These are phyloP conservation scores for Carassius auratus DNA, from an alignment of 2,113 vertebrate species.

Conservation along the genomic window DNA sequence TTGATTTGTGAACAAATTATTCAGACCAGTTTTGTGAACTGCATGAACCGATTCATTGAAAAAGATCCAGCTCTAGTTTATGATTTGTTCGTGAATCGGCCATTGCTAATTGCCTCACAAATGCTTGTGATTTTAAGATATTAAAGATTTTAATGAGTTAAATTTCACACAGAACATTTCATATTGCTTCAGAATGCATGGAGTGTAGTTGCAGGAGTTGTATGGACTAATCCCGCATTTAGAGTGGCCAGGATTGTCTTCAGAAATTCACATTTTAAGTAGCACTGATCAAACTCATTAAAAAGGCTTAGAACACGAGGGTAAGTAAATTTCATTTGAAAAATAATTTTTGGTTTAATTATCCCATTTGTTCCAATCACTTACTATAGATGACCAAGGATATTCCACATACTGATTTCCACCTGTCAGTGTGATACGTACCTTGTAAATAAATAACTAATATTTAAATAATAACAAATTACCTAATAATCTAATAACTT, in stretches of 20 bases:
- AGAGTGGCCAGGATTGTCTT: neutral
- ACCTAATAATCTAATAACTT: slow-evolving; percentile 58
- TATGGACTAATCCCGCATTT: too few relatives aligned
- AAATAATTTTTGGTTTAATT: neutral
- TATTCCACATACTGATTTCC: neutral
- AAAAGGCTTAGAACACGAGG: too few relatives aligned
- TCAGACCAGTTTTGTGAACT: neutral
- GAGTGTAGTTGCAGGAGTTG: too few relatives aligned
- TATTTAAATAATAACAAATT: too few relatives aligned
- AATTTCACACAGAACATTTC: too few relatives aligned
- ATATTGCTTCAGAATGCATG: too few relatives aligned
- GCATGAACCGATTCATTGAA: neutral
- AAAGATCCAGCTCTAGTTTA: neutral
- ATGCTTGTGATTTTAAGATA: too few relatives aligned
- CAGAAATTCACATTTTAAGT: neutral
- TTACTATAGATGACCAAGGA: neutral
- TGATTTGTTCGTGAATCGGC: neutral
- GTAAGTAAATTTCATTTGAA: neutral
- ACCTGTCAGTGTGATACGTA: too few relatives aligned
- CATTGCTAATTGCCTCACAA: neutral
- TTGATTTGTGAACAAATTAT: neutral
- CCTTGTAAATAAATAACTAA: too few relatives aligned
- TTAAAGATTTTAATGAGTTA: too few relatives aligned
- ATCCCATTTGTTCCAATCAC: neutral
- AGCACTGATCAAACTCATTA: neutral